Evolutionary conservation across 2,797 vertebrate genomes (phyloP), one percentile per base, ranked within the genome.

Genomic region (Chloroceryle inda): DNA sequence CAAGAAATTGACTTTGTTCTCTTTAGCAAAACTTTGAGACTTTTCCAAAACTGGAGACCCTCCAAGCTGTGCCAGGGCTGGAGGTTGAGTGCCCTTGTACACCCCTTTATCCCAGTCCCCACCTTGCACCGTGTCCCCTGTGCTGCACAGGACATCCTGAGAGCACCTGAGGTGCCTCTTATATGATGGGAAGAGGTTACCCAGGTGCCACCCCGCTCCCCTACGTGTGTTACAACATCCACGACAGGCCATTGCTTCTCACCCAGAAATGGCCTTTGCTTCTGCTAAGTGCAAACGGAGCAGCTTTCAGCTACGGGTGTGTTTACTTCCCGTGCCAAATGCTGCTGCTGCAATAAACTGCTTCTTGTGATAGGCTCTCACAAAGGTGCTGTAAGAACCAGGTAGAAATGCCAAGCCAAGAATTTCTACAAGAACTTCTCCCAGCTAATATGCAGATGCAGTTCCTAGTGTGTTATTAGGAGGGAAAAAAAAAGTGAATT

Each of bases 181-280:
- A 47, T 17, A 18, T 49, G 53, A 44, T 5, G 45, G 35, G 66
- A 92, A 47, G 56, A 40, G 16, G 18, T 53, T 71, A 35, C 38
- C 20, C 42, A 68, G 24, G 29, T 75, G 53, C 75, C 59, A 67
- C 49, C 35, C 68, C 62, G 52, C n/a, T 89, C n/a, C 74, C 0
- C 0, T 49, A 13, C 0, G 0, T 23, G 31, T 2, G 0, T 47
- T 67, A 42, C 29, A 62, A 37, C 27, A 47, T 68, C 50, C 49
- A 40, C 0, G 0, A 29, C 49, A 47, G 0, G 0, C 19, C 62
- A 31, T 74, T 61, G 61, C 63, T 94, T 79, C 63, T 90, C 13
- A 0, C 67, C 62, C 52, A 67, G 59, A 88, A 91, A 56, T 6
- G 19, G 37, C 83, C 71, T 94, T 88, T 73, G 47, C 67, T 61